These are phyloP conservation scores for Cossypha polioptera DNA, from an alignment of 2,797 vertebrate genomes.

Conservation along the genomic window DNA sequence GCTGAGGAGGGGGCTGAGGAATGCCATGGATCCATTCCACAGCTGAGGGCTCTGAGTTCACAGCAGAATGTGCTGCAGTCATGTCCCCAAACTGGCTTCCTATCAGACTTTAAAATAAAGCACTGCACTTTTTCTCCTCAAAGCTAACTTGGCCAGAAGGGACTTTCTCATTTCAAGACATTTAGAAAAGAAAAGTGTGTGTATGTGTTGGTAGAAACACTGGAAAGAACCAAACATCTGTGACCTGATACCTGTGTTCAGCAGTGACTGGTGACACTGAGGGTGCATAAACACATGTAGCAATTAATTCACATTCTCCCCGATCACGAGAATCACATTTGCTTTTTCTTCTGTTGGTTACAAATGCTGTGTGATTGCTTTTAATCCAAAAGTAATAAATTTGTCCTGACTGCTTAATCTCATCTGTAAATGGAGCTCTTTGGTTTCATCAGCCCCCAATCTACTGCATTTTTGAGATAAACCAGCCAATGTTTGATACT, in stretches of 20 bases:
- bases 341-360: neutral
- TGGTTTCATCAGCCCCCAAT: neutral
- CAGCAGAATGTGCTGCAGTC: neutral
- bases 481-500: neutral
- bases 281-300: neutral
- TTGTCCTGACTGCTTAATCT: constrained; percentile 22
- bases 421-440: constrained; percentile 15
- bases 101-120: constrained; percentile 34
- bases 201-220: neutral
- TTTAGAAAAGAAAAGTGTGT: neutral
- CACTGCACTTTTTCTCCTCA: neutral
- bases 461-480: constrained; percentile 14
- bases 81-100: constrained; percentile 39
- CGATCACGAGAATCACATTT: neutral
- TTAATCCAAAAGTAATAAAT: constrained; percentile 47
- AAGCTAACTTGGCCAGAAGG: neutral
- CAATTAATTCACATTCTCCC: neutral
- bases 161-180: neutral
- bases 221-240: neutral
- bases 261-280: neutral
- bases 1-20: constrained; percentile 25
- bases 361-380: neutral
- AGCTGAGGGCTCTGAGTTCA: constrained; percentile 8
- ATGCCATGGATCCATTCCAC: neutral
- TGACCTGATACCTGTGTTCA: neutral